Base-by-base conservation (phyloP, 2,888 invertebrate genomes). In the Troilus luridus region DNA sequence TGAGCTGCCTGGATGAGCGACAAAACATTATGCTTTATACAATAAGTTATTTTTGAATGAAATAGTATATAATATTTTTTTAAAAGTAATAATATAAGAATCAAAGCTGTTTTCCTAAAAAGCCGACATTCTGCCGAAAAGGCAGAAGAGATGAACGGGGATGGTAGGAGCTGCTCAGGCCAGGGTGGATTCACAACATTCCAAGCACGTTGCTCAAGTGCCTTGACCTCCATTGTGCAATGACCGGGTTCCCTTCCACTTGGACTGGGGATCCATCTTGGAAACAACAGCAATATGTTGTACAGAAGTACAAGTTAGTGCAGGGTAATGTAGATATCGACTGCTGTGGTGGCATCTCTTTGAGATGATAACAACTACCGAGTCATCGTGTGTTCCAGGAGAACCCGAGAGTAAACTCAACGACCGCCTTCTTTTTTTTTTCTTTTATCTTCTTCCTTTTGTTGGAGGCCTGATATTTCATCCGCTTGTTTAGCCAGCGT, bases 161-260 rank as follows among this genome's bases (percentile, higher is more conserved):
- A n/a, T n/a, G n/a, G n/a, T n/a, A 5, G 41, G 41, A 41, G 41
- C 41, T 41, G 12, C 67, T 24, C 24, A 24, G 67, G 7, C 5
- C 2, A 77, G 41, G 72, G 72, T 77, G 72, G 72, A 77, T 41
- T 77, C 72, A 77, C 72, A 77, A 41, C 72, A 77, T 77, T 77
- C 72, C 72, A 77, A 77, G 14, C 72, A 41, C 72, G 72, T 27
- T 77, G 72, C 72, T 21, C 41, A 77, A 77, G 72, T 77, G 27
- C 72, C 72, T 77, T 77, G 72, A 77, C 72, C 72, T 77, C 72
- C 41, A 77, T 77, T 77, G 72, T 77, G 72, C 72, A 77, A 77
- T 27, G 41, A 77, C 41, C 72, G 67, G 14, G 67, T 24, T 24
- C 24, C 14, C 11, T 24, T n/a, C n/a, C n/a, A n/a, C n/a, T n/a